Evolutionary conservation across 2,888 invertebrate genomes (phyloP).

Genomic region (Conchocele bisecta): DNA sequence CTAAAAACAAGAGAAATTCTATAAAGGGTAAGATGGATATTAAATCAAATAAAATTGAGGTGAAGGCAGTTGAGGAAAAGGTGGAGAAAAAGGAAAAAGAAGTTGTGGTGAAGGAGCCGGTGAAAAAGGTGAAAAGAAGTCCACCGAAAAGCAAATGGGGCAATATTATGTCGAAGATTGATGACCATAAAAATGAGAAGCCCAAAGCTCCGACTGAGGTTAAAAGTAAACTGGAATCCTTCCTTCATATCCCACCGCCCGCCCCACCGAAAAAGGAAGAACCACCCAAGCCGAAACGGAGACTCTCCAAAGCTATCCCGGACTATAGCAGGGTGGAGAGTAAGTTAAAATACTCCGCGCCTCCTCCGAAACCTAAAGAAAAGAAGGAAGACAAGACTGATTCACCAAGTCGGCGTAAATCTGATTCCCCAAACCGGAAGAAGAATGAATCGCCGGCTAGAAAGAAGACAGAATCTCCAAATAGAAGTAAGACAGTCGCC

Average conservation of each 20-base stretch:
- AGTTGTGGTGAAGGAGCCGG: conserved; percentile 68
- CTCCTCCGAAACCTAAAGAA: conserved; percentile 37
- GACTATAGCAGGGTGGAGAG: conserved; percentile 78
- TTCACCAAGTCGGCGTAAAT: conserved; percentile 1
- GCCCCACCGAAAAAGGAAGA: conserved; percentile 50
- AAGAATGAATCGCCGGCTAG: conserved; percentile 6
- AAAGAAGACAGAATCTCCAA: conserved; percentile 2
- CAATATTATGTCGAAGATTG: conserved; percentile 77
- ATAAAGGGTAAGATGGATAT: conserved; percentile 49
- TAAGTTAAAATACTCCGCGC: conserved; percentile 64
- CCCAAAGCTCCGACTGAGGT: conserved; percentile 89
- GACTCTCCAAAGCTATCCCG: conserved; percentile 66
- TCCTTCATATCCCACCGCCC: conserved; percentile 61
- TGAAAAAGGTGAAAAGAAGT: conserved; percentile 70
- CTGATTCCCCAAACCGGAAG: conserved; percentile 19
- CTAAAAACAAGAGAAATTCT: conserved; percentile 66
- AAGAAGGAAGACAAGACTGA: conserved; percentile 24
- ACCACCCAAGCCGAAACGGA: conserved; percentile 58
- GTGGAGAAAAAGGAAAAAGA: conserved; percentile 50
- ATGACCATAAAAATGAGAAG: conserved; percentile 83
- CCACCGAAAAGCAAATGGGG: conserved; percentile 80
- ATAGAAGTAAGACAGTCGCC: neutral
- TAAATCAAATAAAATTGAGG: conserved; percentile 48
- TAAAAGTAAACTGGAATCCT: conserved; percentile 89
- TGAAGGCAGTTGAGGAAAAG: conserved; percentile 57